Conservation (phyloP, 2,888 invertebrate species). For the Stictocephala bisonia region DNA sequence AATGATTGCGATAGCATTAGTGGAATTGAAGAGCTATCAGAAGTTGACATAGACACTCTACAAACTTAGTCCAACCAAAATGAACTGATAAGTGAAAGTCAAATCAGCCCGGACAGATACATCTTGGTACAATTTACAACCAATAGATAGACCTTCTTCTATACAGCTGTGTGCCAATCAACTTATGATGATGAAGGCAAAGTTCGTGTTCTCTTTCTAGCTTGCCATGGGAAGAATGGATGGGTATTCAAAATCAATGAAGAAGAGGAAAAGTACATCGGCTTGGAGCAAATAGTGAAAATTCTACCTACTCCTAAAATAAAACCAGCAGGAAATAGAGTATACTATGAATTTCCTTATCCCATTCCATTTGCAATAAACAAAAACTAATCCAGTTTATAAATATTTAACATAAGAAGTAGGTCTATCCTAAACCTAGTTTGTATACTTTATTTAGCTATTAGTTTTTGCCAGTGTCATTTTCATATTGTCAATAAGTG, state of each 20-base stretch:
- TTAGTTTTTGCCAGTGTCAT: background rate
- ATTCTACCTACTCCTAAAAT: background rate
- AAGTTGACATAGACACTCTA: background rate
- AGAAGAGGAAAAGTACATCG: conserved; percentile 5
- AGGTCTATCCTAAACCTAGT: no score
- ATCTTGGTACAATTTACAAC: background rate
- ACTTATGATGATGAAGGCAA: conserved; percentile 3
- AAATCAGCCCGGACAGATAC: conserved; percentile 5
- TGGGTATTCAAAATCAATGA: conserved; percentile 1
- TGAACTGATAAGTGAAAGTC: background rate
- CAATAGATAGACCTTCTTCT: background rate
- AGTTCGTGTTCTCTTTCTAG: conserved; percentile 11
- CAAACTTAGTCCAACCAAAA: conserved; percentile 11
- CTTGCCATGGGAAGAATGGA: background rate
- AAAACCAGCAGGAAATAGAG: conserved; percentile 1
- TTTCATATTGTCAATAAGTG: no score
- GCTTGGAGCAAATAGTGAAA: background rate
- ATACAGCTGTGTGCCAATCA: conserved; percentile 12
- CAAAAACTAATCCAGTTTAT: background rate
- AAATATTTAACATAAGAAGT: no score
- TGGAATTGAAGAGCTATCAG: background rate
- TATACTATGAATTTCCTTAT: conserved; percentile 2
- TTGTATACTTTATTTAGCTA: no score
- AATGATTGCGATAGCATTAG: no score
- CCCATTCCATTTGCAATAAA: background rate